A percentile compares a stretch with the other conserved stretches of the same genome.
These are phyloP conservation scores for Tetraneura akinire DNA, from an alignment of 1,140 invertebrate species.

Conservation along the genomic window DNA sequence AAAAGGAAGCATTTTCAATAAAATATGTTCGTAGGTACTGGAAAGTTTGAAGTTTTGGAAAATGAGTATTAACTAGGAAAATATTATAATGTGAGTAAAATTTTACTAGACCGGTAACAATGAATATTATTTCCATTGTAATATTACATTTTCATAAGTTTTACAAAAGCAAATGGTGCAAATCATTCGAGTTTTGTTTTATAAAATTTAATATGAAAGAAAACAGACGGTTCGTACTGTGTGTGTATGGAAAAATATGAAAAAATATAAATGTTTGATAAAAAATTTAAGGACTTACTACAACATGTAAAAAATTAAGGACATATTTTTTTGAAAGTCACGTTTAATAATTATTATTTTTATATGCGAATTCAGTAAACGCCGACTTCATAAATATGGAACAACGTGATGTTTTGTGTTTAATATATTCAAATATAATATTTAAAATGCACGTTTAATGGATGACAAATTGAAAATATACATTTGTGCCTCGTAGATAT, in stretches of 20 bases:
- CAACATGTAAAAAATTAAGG: neutral
- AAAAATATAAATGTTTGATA: neutral
- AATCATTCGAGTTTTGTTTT: neutral
- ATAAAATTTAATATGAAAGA: neutral
- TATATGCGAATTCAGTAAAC: neutral
- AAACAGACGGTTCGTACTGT: neutral
- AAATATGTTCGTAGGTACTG: neutral
- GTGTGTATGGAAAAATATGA: neutral
- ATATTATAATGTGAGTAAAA: too few species aligned
- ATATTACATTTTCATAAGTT: too few species aligned
- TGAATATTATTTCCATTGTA: too few species aligned
- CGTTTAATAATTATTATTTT: conserved; percentile 27
- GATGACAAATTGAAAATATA: neutral
- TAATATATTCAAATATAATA: conserved; percentile 18
- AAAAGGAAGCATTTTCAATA: neutral
- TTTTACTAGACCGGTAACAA: too few species aligned
- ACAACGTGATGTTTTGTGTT: neutral
- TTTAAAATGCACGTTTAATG: conserved; percentile 7
- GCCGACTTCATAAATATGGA: conserved; percentile 32
- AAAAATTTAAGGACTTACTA: neutral
- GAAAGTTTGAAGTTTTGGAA: neutral
- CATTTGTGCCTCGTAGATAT: neutral
- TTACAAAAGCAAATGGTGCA: too few species aligned
- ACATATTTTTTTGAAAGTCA: conserved; percentile 13
- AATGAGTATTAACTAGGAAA: too few species aligned